These are phyloP conservation scores for Cosmia trapezina DNA, from an alignment of 2,888 invertebrate species.

Conservation along the genomic window DNA sequence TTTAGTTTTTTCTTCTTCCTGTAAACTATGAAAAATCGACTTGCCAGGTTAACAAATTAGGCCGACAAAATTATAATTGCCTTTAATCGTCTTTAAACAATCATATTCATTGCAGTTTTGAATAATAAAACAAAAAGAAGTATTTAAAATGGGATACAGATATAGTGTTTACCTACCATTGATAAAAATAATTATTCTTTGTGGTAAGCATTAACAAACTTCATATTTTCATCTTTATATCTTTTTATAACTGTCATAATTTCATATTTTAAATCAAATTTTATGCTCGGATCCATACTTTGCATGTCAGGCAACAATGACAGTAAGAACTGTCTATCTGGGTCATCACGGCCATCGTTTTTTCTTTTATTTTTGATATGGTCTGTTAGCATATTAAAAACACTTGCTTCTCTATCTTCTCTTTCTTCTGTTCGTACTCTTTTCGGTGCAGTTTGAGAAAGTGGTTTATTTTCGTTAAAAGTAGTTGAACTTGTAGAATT, in stretches of 20 bases:
- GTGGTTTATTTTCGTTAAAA: slow-evolving; percentile 3
- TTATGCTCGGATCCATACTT: slow-evolving; percentile 18
- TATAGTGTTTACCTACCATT: not conserved
- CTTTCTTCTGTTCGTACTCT: not conserved
- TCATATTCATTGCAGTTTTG: not conserved
- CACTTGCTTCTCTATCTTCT: slow-evolving; percentile 13
- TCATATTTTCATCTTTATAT: slow-evolving; percentile 13
- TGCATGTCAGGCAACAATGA: slow-evolving; percentile 30
- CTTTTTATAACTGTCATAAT: slow-evolving; percentile 33
- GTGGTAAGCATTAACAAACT: not conserved
- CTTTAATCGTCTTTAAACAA: not conserved
- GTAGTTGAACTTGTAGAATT: not conserved
- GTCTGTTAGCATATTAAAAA: slow-evolving; percentile 25
- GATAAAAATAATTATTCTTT: not conserved
- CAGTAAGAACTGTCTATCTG: slow-evolving; percentile 30
- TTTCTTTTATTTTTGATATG: slow-evolving; percentile 27
- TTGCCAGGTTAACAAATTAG: no score
- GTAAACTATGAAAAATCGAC: no score
- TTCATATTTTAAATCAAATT: slow-evolving; percentile 43
- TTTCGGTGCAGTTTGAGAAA: slow-evolving; percentile 1
- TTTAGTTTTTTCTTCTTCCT: no score
- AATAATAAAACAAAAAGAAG: not conserved
- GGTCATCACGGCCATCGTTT: not conserved
- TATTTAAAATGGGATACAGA: not conserved
- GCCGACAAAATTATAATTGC: no score